phyloP scores from a whole-genome alignment of 92 coral and sea anemone species.

The Phenganax marumi region DNA sequence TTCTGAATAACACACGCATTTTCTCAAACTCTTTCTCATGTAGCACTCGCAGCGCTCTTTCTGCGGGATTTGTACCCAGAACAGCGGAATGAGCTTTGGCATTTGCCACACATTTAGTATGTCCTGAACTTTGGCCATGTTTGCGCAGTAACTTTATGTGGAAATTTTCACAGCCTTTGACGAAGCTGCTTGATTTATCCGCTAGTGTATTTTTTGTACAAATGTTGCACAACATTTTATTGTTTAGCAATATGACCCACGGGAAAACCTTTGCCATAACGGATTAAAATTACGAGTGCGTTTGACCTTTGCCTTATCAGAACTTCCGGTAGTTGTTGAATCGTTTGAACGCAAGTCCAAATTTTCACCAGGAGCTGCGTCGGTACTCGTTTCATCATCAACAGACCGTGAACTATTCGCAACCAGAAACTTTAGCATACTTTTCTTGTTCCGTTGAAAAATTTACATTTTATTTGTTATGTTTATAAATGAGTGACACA shows the following conservation, averaged over 20 bases:
- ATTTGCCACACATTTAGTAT: slow-evolving; percentile 5
- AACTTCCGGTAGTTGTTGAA: too few species aligned
- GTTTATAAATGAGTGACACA: too few species aligned
- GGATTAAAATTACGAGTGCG: background rate
- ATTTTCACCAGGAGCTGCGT: too few species aligned
- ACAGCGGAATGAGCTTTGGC: background rate
- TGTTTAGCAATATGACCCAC: background rate
- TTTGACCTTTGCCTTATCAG: background rate
- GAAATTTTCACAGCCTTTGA: slow-evolving; percentile 3
- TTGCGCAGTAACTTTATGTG: background rate
- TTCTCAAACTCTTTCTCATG: slow-evolving; percentile 42
- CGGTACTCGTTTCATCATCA: too few species aligned
- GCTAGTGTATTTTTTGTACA: background rate
- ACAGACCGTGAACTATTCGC: too few species aligned
- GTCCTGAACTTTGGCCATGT: background rate
- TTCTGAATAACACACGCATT: slow-evolving; percentile 16
- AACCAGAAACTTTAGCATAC: too few species aligned
- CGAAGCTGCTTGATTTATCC: background rate
- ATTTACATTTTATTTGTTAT: too few species aligned
- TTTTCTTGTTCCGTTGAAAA: too few species aligned
- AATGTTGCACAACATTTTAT: background rate
- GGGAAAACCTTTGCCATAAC: background rate
- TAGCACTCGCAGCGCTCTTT: slow-evolving; percentile 43
- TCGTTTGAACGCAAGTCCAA: too few species aligned
- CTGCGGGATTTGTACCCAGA: slow-evolving; percentile 42